A percentile compares a stretch with the other conserved stretches of the same genome.
Evolutionary conservation across 2,797 vertebrate species (phyloP).

Genomic region (Sebastes miniatus): DNA sequence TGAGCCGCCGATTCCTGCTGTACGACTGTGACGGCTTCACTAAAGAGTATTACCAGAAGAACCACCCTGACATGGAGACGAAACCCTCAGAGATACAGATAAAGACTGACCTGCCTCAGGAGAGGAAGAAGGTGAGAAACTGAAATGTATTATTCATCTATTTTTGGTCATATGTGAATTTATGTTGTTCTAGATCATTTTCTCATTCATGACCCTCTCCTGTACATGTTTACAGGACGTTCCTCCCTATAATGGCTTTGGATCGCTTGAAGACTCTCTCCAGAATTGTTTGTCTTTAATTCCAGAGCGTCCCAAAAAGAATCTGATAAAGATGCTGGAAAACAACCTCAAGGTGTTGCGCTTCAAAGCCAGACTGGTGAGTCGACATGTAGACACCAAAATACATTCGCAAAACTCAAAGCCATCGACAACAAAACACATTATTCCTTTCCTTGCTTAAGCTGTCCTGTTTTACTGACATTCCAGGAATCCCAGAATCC

Average conservation of each 20-base stretch:
- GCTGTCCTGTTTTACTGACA: not conserved
- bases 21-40: constrained; percentile 92
- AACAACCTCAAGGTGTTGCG: constrained; percentile 87
- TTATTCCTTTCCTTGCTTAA: not conserved
- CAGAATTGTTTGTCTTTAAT: constrained; percentile 91
- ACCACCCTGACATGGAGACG: constrained; percentile 83
- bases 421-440: not conserved
- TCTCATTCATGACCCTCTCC: not conserved
- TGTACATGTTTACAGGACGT: constrained; percentile 74
- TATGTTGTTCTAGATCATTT: not conserved
- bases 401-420: not conserved
- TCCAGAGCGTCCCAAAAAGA: constrained; percentile 86
- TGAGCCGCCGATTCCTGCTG: constrained; percentile 87
- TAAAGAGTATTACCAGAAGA: constrained; percentile 83
- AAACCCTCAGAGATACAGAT: constrained; percentile 75
- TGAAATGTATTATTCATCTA: not conserved
- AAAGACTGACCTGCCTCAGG: constrained; percentile 36
- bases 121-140: constrained; percentile 78
- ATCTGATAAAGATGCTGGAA: constrained; percentile 87
- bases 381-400: constrained; percentile 23
- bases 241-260: constrained; percentile 94
- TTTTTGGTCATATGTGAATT: not conserved
- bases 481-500: constrained; percentile 87
- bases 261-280: constrained; percentile 90
- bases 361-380: constrained; percentile 88